Base-by-base conservation (phyloP, 2,113 vertebrate species). In the Sminthopsis crassicaudata region DNA sequence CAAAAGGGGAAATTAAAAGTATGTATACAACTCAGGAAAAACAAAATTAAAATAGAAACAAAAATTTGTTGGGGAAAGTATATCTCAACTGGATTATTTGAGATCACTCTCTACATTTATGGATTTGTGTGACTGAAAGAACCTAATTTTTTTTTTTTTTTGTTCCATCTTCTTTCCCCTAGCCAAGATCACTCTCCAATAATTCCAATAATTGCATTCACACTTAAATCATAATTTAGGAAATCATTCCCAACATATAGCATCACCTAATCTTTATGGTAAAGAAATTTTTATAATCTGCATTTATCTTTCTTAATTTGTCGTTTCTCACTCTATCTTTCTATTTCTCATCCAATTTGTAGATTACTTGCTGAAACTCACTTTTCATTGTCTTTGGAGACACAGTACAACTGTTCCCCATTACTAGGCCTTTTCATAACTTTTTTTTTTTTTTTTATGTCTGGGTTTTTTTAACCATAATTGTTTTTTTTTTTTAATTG, bases 341-440 rank as follows among this genome's bases (percentile, higher is more conserved):
- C 48, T 94, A 7, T 57, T 4, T 92, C 76, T 53, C 23, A 51
- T 48, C 36, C 52, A 93, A 91, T 93, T 93, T 26, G 36, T 2
- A 93, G 42, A 89, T 91, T 36, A 92, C 84, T 94, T 91, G 0
- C 8, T 67, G 10, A 57, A 84, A 51, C 67, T 76, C 91, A n/a
- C 46, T 94, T 93, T 94, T 12, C 26, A 91, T 96, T 90, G 3
- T 91, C 11, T 92, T 84, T 48, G 90, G 11, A 91, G 42, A 46
- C 50, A 53, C 7, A 91, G 9, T 0, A 92, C 46, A 67, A 89
- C 1, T 57, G 30, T 54, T 93, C 36, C 90, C 19, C 91, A 26
- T 93, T 92, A 84, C 3, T 90, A 51, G 2, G 90, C 89, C 91
- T 91, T 95, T 55, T 95, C 95, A 94, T 14, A 76, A 55, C 5